Evolutionary conservation across 2,113 vertebrate genomes (phyloP).

Genomic region (Xenotilapia longispinis): DNA sequence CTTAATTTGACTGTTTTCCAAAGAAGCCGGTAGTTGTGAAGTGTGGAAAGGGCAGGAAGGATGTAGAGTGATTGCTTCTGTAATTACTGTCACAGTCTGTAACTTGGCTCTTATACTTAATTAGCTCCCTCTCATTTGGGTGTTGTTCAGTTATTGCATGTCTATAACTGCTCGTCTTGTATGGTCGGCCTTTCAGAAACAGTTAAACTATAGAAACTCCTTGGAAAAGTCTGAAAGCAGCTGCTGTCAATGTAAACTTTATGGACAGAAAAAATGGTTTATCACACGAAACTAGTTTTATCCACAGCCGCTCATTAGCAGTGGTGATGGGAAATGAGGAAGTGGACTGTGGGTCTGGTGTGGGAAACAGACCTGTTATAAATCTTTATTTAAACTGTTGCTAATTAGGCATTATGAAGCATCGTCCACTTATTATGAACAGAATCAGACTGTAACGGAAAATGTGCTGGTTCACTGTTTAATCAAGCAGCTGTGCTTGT

Average conservation of each 20-base stretch:
- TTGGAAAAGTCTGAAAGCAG: background rate
- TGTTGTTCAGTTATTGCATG: constrained; percentile 14
- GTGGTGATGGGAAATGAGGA: background rate
- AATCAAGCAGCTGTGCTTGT: background rate
- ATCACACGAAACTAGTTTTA: background rate
- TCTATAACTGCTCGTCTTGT: background rate
- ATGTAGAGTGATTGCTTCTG: constrained; percentile 60
- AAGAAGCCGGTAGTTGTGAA: constrained; percentile 53
- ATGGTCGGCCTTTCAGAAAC: background rate
- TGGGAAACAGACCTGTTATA: background rate
- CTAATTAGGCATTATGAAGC: background rate
- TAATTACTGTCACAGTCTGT: constrained; percentile 66
- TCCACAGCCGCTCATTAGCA: background rate
- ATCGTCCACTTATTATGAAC: background rate
- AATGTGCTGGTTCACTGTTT: background rate
- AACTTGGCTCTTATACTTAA: constrained; percentile 41
- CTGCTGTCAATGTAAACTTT: background rate
- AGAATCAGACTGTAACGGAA: background rate
- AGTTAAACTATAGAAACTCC: background rate
- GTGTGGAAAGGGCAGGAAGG: constrained; percentile 61
- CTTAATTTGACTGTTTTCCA: constrained; percentile 66
- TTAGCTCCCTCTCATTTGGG: constrained; percentile 44
- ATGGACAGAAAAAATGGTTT: background rate
- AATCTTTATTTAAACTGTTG: background rate
- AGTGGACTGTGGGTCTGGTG: background rate